Evolutionary conservation across 2,888 invertebrate species (phyloP).

Genomic region (Drosophila melanosoma): DNA sequence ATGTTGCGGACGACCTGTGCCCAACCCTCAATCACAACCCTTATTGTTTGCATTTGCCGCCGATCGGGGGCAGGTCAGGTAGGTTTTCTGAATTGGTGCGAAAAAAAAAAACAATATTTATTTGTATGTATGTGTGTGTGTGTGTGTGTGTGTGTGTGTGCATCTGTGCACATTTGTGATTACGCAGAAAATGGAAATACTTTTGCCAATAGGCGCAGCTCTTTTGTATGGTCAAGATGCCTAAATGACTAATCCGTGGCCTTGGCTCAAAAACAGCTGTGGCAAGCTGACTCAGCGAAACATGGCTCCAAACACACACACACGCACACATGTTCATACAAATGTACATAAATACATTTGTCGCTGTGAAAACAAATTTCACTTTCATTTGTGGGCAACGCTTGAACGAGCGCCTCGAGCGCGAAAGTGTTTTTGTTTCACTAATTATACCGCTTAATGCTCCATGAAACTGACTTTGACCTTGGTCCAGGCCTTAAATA

Average conservation of each 20-base stretch:
- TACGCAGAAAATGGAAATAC: slow-evolving; percentile 14
- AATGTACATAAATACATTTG: slow-evolving; percentile 15
- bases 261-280: slow-evolving; percentile 35
- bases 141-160: not conserved
- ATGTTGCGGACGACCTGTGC: slow-evolving; percentile 59
- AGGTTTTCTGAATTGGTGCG: slow-evolving; percentile 32
- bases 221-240: slow-evolving; percentile 32
- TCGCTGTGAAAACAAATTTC: slow-evolving; percentile 57
- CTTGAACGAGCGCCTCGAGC: slow-evolving; percentile 49
- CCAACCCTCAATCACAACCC: slow-evolving; percentile 62
- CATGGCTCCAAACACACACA: slow-evolving; percentile 13
- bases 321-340: not conserved
- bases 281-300: slow-evolving; percentile 47
- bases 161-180: not conserved
- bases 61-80: slow-evolving; percentile 65
- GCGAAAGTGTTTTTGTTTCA: slow-evolving; percentile 60
- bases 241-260: slow-evolving; percentile 51
- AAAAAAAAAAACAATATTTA: slow-evolving; percentile 23
- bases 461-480: slow-evolving; percentile 61
- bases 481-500: slow-evolving; percentile 54
- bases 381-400: slow-evolving; percentile 67
- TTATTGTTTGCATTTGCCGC: slow-evolving; percentile 29
- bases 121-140: not conserved
- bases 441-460: slow-evolving; percentile 65
- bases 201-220: slow-evolving; percentile 39